Conservation (phyloP, 2,797 vertebrate genomes). For the Anomalospiza imberbis region DNA sequence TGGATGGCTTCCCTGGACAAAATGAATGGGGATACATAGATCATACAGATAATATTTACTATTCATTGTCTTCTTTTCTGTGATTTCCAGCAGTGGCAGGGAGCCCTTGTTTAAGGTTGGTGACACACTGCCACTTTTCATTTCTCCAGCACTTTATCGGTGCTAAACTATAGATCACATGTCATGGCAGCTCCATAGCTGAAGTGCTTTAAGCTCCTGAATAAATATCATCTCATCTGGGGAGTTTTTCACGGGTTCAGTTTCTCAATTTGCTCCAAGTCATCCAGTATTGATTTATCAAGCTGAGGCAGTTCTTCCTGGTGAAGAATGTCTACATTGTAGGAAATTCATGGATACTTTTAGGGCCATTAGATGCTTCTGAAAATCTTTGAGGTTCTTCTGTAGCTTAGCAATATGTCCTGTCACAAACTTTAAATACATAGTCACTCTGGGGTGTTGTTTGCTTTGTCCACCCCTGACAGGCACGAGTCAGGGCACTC, state of each 20-base stretch:
- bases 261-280: slow-evolving; percentile 7
- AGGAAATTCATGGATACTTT: background rate
- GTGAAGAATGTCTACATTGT: background rate
- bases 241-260: background rate
- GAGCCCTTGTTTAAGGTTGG: background rate
- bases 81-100: background rate
- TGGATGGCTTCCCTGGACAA: background rate
- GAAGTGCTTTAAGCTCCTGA: background rate
- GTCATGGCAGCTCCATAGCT: background rate
- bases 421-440: background rate
- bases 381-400: background rate
- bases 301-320: background rate
- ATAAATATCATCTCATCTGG: background rate
- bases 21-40: background rate
- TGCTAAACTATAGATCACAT: background rate
- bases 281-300: background rate
- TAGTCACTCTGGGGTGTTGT: background rate
- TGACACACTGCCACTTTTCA: background rate
- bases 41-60: background rate
- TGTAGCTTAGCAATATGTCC: background rate
- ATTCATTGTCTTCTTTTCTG: background rate
- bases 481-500: background rate
- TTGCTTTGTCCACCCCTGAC: background rate
- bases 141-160: background rate
- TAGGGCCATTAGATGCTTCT: background rate